Base-by-base conservation (phyloP, 1,140 invertebrate genomes). In the Hydropsyche tenuis region DNA sequence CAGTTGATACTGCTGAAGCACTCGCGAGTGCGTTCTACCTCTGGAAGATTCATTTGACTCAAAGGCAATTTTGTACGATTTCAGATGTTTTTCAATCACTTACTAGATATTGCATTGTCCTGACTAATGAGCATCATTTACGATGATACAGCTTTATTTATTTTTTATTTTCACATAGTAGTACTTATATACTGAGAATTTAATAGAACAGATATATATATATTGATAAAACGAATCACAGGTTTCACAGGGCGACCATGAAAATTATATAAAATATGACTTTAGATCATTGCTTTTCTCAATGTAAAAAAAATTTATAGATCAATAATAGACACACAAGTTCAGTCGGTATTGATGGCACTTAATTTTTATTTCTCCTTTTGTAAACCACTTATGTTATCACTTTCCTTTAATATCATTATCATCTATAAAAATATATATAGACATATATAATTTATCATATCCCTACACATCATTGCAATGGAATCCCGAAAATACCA, bases 1-100 rank as follows among this genome's bases (percentile, higher is more conserved):
- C 68, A 37, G 37, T 16, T 22, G 6, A 23, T 62, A 56, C 30
- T 63, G 62, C 42, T 60, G 46, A 65, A 69, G 73, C 72, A 43
- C 71, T 68, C 48, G 56, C 75, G 45, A 73, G 71, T 48, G 64
- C 37, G 69, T 70, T 56, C 68, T 70, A 70, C 68, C 75, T 74
- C 68, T 72, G 72, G 75, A 77, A 70, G 68, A 74, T 77, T 71
- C 73, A 74, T 73, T 74, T 74, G 65, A 76, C 71, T 77, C 75
- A 74, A 76, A 77, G 75, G 75, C 75, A 77, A 73, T 74, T 76
- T 77, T 74, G 75, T 77, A 77, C 75, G 65, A 76, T 46, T 74
- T 72, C 64, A 77, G 72, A 74, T 74, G 72, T 70, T 72, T n/a
- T n/a, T 51, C 42, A 46, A 62, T 63, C 70, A 46, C 30, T 37